These are phyloP conservation scores for Sebastes matsubarae DNA, from an alignment of 2,797 vertebrate genomes.

Conservation along the genomic window DNA sequence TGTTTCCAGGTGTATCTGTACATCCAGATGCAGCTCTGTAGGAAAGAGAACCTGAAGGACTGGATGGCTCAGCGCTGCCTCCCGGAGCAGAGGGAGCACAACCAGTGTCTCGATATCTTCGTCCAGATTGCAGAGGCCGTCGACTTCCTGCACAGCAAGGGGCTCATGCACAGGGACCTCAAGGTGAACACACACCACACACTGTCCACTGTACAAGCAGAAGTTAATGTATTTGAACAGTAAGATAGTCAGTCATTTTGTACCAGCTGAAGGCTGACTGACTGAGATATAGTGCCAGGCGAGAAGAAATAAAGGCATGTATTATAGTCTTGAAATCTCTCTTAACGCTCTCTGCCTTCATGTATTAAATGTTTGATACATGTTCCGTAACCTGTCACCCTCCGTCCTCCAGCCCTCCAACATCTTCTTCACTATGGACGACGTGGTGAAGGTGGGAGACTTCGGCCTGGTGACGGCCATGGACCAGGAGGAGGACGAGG, in stretches of 20 bases:
- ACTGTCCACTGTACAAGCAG: not conserved
- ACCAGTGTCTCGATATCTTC: constrained; percentile 93
- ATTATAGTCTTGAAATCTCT: too few relatives aligned
- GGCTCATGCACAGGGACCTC: constrained; percentile 98
- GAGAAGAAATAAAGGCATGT: too few relatives aligned
- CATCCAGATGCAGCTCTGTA: constrained; percentile 99
- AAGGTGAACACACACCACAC: constrained; percentile 84
- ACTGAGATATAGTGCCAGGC: too few relatives aligned
- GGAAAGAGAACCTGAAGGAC: constrained; percentile 98
- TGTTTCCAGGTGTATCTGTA: constrained; percentile 90
- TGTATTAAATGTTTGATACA: not conserved
- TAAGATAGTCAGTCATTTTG: too few relatives aligned
- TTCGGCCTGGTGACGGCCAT: constrained; percentile 97
- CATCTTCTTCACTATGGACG: constrained; percentile 99
- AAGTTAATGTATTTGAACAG: not conserved
- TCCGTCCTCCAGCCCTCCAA: constrained; percentile 90
- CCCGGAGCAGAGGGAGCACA: constrained; percentile 89
- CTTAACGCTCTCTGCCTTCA: not conserved
- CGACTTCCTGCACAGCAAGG: constrained; percentile 95
- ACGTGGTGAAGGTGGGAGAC: constrained; percentile 97
- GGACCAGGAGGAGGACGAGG: constrained; percentile 98
- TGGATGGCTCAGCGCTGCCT: constrained; percentile 92
- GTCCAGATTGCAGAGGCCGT: constrained; percentile 97
- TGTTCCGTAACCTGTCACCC: too few relatives aligned
- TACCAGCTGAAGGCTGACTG: too few relatives aligned